Evolutionary conservation across 2,797 vertebrate species (phyloP).

Genomic region (Neopelma chrysocephalum): DNA sequence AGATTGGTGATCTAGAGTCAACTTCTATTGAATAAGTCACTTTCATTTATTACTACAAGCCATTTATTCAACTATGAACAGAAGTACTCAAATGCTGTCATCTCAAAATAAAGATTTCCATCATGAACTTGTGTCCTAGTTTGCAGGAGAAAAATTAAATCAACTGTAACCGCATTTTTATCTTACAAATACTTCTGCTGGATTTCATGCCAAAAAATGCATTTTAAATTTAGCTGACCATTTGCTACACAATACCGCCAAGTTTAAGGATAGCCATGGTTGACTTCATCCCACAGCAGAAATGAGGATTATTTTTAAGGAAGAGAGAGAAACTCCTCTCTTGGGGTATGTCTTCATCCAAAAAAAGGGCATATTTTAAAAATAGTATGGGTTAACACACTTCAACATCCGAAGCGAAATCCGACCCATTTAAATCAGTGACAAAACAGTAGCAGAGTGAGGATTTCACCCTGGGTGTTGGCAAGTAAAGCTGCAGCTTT

Average conservation of each 20-base stretch:
- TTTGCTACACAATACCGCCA: conserved; percentile 17
- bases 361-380: conserved; percentile 29
- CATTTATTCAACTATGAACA: conserved; percentile 39
- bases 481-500: neutral
- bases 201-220: conserved; percentile 60
- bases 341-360: neutral
- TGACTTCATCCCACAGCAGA: conserved; percentile 58
- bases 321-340: conserved; percentile 42
- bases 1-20: conserved; percentile 50
- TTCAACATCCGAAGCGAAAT: neutral
- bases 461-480: neutral
- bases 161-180: conserved; percentile 62
- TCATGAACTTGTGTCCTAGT: conserved; percentile 51
- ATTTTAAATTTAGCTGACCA: conserved; percentile 79
- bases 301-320: conserved; percentile 62
- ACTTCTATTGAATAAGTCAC: conserved; percentile 21
- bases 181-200: conserved; percentile 67
- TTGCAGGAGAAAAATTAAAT: conserved; percentile 70
- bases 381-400: neutral
- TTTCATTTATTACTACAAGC: conserved; percentile 55
- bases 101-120: conserved; percentile 75
- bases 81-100: conserved; percentile 53
- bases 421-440: neutral
- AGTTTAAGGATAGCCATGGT: conserved; percentile 52
- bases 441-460: neutral